A percentile compares a stretch with the other conserved stretches of the same genome.
Evolutionary conservation across 2,888 invertebrate species (phyloP).

Genomic region (Drosophila pegasa): DNA sequence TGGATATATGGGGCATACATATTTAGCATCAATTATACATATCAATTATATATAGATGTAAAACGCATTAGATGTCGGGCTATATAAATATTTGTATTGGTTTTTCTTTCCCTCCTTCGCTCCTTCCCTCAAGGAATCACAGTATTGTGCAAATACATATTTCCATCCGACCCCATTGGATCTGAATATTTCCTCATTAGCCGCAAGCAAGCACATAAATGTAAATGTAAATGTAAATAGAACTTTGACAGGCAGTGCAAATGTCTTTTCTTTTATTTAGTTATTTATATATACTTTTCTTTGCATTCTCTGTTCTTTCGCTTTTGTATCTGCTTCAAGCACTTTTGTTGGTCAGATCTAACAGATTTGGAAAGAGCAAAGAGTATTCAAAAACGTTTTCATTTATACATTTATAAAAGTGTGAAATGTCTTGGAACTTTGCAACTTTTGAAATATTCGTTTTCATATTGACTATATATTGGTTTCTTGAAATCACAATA

Average conservation of each 20-base stretch:
- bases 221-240: slow-evolving; percentile 20
- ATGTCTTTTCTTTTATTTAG: slow-evolving; percentile 22
- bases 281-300: neutral
- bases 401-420: neutral
- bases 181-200: slow-evolving; percentile 2
- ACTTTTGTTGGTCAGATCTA: neutral
- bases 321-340: neutral
- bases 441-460: slow-evolving; percentile 13
- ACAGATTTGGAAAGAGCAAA: slow-evolving; percentile 21
- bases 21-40: slow-evolving; percentile 37
- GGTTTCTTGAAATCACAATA: slow-evolving; percentile 69
- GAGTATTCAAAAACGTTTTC: slow-evolving; percentile 2
- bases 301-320: neutral
- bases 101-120: neutral
- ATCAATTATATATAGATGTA: slow-evolving; percentile 21
- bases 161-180: slow-evolving; percentile 10
- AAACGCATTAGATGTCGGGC: slow-evolving; percentile 28
- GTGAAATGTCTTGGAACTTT: slow-evolving; percentile 8
- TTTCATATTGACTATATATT: slow-evolving; percentile 46
- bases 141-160: slow-evolving; percentile 63
- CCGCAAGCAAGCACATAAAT: slow-evolving; percentile 28
- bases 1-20: slow-evolving; percentile 52
- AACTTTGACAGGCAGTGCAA: slow-evolving; percentile 47
- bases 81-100: slow-evolving; percentile 3
- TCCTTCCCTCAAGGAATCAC: slow-evolving; percentile 56